phyloP scores from a whole-genome alignment of 2,113 vertebrate genomes.

The Bombycilla garrulus region DNA sequence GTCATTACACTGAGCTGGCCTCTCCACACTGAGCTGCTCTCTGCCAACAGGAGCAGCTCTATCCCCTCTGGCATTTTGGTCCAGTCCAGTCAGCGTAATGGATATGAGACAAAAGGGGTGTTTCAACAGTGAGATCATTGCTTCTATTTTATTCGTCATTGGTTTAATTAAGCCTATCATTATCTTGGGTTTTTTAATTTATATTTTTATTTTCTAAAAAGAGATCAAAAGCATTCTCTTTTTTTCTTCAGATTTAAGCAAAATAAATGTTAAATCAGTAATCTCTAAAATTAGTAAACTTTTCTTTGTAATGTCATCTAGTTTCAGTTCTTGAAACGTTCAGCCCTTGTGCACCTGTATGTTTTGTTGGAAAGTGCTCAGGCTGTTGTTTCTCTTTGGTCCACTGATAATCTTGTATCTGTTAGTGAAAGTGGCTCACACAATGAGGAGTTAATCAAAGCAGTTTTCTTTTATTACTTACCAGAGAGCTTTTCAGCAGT shows the following conservation, averaged over 20 bases:
- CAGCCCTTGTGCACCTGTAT: background rate
- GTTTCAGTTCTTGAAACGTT: background rate
- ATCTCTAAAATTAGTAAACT: background rate
- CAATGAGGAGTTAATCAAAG: background rate
- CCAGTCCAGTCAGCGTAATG: background rate
- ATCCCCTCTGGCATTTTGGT: background rate
- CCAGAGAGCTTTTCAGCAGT: background rate
- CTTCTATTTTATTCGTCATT: background rate
- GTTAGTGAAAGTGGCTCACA: background rate
- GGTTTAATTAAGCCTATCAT: background rate
- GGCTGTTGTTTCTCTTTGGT: background rate
- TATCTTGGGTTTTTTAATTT: background rate
- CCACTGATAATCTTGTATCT: background rate
- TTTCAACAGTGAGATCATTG: background rate
- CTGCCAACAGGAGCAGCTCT: background rate
- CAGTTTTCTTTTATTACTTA: background rate
- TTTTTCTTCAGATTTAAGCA: background rate
- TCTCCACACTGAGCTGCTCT: fast-evolving
- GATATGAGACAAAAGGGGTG: background rate
- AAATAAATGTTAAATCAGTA: background rate
- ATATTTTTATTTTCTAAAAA: background rate
- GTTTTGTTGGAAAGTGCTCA: background rate
- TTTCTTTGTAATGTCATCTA: background rate
- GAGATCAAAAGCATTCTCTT: background rate
- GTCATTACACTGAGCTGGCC: background rate